phyloP scores from a whole-genome alignment of 1,140 invertebrate species.

The Cotesia glomerata region DNA sequence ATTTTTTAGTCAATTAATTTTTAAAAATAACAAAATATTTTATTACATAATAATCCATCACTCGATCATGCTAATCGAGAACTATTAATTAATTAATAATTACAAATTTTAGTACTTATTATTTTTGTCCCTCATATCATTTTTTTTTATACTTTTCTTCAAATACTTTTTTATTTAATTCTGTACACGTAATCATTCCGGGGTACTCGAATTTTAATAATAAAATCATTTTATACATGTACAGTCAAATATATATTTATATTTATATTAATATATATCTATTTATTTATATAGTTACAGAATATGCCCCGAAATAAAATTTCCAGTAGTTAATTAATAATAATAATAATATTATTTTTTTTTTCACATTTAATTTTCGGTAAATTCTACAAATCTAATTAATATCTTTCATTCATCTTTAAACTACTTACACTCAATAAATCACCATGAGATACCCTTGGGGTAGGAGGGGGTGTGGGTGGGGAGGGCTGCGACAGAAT shows the following conservation, averaged over 20 bases:
- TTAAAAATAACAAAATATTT: conserved; percentile 27
- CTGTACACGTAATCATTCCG: conserved; percentile 14
- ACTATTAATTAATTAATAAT: conserved; percentile 1
- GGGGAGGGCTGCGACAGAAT: neutral
- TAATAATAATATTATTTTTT: neutral
- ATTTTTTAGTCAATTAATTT: conserved; percentile 19
- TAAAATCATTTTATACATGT: conserved; percentile 53
- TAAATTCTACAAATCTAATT: conserved; percentile 25
- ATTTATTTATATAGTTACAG: neutral
- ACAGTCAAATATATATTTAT: conserved; percentile 32
- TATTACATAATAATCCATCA: conserved; percentile 9
- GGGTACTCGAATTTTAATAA: conserved; percentile 47
- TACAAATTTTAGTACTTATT: conserved; percentile 12
- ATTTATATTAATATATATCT: conserved; percentile 33
- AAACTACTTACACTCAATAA: conserved; percentile 2
- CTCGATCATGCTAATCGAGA: conserved; percentile 12
- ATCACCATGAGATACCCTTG: conserved; percentile 46
- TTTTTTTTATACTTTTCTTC: neutral
- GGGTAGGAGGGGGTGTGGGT: conserved; percentile 9
- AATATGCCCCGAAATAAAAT: conserved; percentile 2
- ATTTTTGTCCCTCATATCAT: neutral
- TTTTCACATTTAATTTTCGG: neutral
- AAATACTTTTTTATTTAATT: neutral
- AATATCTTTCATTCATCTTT: conserved; percentile 22
- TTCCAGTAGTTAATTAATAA: neutral